Evolutionary conservation across 2,113 vertebrate genomes (phyloP).

Genomic region (Catagonus wagneri): DNA sequence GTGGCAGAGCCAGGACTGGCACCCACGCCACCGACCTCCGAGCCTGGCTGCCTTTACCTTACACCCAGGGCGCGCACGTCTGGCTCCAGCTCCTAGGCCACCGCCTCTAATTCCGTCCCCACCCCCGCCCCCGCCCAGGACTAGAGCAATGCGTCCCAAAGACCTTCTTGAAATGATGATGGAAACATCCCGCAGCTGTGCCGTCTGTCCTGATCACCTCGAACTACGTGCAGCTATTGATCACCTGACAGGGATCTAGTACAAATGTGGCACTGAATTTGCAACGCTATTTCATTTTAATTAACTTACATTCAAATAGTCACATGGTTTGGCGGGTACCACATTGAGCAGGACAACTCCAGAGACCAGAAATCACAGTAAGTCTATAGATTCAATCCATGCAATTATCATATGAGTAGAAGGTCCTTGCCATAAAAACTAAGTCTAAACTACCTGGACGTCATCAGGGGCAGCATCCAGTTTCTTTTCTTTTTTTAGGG

Average conservation of each 20-base stretch:
- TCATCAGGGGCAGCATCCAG: background rate
- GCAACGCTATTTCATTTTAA: constrained; percentile 28
- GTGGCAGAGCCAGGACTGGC: background rate
- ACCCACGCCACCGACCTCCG: background rate
- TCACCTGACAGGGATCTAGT: background rate
- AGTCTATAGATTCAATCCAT: background rate
- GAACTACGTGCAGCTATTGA: background rate
- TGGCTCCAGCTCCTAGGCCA: background rate
- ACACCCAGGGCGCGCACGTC: background rate
- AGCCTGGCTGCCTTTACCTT: background rate
- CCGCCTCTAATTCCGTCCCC: background rate
- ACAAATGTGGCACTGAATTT: background rate
- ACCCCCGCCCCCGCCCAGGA: background rate
- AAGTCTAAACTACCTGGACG: background rate
- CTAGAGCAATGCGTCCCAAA: background rate
- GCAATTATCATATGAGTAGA: background rate
- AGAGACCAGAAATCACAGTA: background rate
- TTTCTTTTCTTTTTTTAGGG: background rate
- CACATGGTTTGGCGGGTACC: background rate
- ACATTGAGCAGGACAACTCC: background rate
- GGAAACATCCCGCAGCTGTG: background rate
- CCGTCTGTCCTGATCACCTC: background rate
- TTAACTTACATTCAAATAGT: background rate
- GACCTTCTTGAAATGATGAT: background rate
- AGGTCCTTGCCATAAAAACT: background rate